Evolutionary conservation across 2,113 vertebrate genomes (phyloP).

Genomic region (Saimiri boliviensis): DNA sequence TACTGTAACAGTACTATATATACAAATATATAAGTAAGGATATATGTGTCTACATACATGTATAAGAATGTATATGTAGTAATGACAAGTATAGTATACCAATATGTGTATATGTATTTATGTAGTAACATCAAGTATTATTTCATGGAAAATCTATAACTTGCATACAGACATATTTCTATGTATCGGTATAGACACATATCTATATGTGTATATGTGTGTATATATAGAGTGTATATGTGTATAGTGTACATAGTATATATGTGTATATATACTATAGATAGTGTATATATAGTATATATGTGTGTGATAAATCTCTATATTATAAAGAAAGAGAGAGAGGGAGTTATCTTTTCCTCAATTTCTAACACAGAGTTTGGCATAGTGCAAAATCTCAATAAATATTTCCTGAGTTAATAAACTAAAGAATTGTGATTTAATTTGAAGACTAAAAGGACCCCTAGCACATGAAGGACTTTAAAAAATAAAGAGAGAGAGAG

Average conservation of each 20-base stretch:
- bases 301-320: no score
- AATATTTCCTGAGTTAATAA: neutral
- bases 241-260: no score
- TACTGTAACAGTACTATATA: neutral
- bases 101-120: no score
- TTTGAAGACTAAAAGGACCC: neutral
- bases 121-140: no score
- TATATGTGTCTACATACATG: neutral
- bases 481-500: no score
- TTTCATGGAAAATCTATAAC: no score
- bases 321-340: no score
- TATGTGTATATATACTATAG: neutral
- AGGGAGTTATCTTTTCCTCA: neutral
- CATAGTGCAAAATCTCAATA: neutral
- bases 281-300: neutral
- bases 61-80: neutral
- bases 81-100: no score
- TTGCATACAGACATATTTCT: no score
- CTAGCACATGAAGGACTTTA: neutral
- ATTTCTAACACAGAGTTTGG: neutral
- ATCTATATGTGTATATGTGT: no score
- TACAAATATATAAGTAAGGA: neutral
- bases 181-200: no score
- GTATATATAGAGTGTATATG: no score
- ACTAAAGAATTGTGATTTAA: neutral